These are phyloP conservation scores for Timema podura DNA, from an alignment of 2,888 invertebrate genomes.

Conservation along the genomic window DNA sequence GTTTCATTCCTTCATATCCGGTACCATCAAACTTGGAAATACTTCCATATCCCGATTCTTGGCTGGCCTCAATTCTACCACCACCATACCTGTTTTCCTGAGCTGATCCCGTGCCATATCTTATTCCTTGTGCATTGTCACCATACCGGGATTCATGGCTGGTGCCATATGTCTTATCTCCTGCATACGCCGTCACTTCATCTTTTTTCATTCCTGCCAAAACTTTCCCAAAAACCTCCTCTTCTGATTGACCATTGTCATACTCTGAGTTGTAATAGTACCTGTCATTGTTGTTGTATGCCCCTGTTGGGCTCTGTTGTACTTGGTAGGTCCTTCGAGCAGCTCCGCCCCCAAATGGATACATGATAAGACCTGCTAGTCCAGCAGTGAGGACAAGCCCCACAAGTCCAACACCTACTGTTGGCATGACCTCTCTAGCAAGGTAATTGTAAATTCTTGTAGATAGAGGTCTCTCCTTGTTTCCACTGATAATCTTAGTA, in stretches of 20 bases:
- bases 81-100: neutral
- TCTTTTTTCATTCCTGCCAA: constrained; percentile 62
- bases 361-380: constrained; percentile 70
- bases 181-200: constrained; percentile 31
- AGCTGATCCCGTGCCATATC: too few species aligned
- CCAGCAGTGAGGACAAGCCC: constrained; percentile 71
- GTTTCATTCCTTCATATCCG: too few species aligned
- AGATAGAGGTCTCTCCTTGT: constrained; percentile 52
- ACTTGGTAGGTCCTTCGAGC: constrained; percentile 33
- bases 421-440: constrained; percentile 76
- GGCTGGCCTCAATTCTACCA: neutral
- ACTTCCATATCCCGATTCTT: neutral
- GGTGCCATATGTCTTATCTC: constrained; percentile 27
- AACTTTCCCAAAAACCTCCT: constrained; percentile 71
- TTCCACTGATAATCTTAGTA: constrained; percentile 51
- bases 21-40: too few species aligned
- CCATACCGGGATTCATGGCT: constrained; percentile 10
- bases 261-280: constrained; percentile 65
- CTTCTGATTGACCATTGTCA: constrained; percentile 65
- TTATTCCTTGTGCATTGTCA: neutral
- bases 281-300: constrained; percentile 43
- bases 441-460: constrained; percentile 74
- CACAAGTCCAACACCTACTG: constrained; percentile 71
- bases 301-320: neutral
- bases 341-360: constrained; percentile 63